phyloP scores from a whole-genome alignment of 2,113 vertebrate species.

The Mormyrus lacerda region DNA sequence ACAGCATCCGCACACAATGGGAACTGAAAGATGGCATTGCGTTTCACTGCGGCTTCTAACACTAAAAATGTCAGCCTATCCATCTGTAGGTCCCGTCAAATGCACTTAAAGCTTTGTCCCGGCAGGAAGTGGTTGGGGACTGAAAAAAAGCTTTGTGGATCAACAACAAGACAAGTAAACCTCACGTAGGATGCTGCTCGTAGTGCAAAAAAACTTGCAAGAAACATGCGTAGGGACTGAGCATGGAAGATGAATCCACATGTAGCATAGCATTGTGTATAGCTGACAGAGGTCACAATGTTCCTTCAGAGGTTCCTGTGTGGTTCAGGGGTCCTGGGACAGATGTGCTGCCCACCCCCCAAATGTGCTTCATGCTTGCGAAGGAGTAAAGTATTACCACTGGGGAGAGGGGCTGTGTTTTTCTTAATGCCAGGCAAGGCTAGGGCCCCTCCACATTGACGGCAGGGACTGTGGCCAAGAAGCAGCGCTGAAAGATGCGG shows the following conservation, averaged over 20 bases:
- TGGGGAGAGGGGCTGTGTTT: neutral
- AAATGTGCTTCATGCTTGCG: neutral
- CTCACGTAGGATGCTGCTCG: neutral
- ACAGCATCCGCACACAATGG: neutral
- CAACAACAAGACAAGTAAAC: neutral
- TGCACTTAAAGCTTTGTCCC: neutral
- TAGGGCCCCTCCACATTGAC: conserved; percentile 54
- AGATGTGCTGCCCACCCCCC: neutral
- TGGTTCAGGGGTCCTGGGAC: neutral
- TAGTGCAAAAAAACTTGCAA: neutral
- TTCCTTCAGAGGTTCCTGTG: neutral
- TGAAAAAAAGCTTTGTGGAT: neutral
- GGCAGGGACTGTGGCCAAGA: conserved; percentile 51
- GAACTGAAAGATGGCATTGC: neutral
- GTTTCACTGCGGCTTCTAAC: neutral
- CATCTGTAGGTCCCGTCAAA: neutral
- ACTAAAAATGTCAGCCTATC: neutral
- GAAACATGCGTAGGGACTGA: neutral
- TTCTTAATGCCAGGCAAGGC: conserved; percentile 5
- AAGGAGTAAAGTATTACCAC: neutral
- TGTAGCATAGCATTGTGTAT: neutral
- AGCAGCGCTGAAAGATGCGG: conserved; percentile 61
- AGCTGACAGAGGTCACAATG: neutral
- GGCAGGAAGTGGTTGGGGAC: neutral
- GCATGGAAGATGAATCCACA: neutral